Base-by-base conservation (phyloP, 2,797 vertebrate species). In the Bradypodion ventrale region DNA sequence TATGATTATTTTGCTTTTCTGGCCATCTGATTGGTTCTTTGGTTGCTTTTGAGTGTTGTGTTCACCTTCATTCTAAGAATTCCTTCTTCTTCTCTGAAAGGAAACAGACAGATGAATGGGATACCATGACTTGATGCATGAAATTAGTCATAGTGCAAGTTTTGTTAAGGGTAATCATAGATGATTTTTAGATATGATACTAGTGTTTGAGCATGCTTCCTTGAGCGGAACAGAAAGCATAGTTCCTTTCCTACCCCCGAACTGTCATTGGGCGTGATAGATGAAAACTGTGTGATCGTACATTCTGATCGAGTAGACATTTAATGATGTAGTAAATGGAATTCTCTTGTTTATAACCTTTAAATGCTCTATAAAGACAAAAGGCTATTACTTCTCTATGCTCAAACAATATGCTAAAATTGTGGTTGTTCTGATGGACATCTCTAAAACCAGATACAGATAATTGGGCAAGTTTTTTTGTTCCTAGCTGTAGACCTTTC, bases 151-250 rank as follows among this genome's bases (percentile, higher is more conserved):
- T 83, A 89, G 80, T 77, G 21, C 68, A 83, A 82, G 90, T 85
- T 88, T 79, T 87, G 91, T 92, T 90, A 88, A 44, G 90, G 86
- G 91, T 82, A 88, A 90, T 93, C 90, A 87, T 83, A 93, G 90
- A 87, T 72, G 89, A 81, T 84, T 79, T 88, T 37, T 72, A 90
- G 92, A 89, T 84, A 85, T 0, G 40, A 90, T 92, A 91, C 92
- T 89, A 92, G 92, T 87, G 91, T 92, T 92, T 75, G 81, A 75
- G 79, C 87, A 91, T 76, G 89, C 88, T 77, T 89, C 82, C 29
- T 42, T 90, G 91, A 93, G 83, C 92, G 93, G 89, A 90, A 85
- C 69, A 84, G 89, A 92, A 93, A 93, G 89, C 78, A 86, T 52
- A 63, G 83, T 69, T 74, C 69, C 52, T 86, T 83, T 88, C 79